These are phyloP conservation scores for Scaptomyza cyrtandrae DNA, from an alignment of 2,888 invertebrate genomes.

Conservation along the genomic window DNA sequence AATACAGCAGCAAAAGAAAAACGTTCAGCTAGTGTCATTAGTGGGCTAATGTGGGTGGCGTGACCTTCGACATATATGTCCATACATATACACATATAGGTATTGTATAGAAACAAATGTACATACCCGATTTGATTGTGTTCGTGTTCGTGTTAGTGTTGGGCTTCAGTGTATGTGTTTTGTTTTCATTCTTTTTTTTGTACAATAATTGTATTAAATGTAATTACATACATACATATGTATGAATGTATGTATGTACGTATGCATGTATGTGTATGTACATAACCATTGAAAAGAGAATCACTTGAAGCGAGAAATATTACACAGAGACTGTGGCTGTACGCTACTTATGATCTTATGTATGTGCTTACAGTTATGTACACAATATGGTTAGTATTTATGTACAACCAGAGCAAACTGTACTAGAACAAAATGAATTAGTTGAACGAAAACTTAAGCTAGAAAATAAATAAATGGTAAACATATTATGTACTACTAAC, in stretches of 20 bases:
- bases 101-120: constrained; percentile 6
- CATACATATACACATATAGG: constrained; percentile 4
- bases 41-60: constrained; percentile 6
- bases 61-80: constrained; percentile 24
- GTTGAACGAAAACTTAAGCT: constrained; percentile 2
- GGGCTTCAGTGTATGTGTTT: constrained; percentile 14
- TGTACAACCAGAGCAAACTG: constrained; percentile 33
- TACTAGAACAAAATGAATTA: constrained; percentile 3
- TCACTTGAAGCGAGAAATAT: constrained; percentile 22
- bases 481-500: background rate
- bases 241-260: background rate
- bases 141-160: constrained; percentile 9
- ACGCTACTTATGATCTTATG: constrained; percentile 43
- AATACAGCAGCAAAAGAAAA: background rate
- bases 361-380: constrained; percentile 29
- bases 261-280: constrained; percentile 13
- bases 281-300: constrained; percentile 29
- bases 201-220: constrained; percentile 50
- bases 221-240: constrained; percentile 23
- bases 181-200: constrained; percentile 7
- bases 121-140: constrained; percentile 14
- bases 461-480: constrained; percentile 1
- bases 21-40: constrained; percentile 19
- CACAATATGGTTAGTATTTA: background rate
- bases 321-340: constrained; percentile 18